Evolutionary conservation across 2,113 vertebrate species (phyloP).

Genomic region (Hippocampus zosterae): DNA sequence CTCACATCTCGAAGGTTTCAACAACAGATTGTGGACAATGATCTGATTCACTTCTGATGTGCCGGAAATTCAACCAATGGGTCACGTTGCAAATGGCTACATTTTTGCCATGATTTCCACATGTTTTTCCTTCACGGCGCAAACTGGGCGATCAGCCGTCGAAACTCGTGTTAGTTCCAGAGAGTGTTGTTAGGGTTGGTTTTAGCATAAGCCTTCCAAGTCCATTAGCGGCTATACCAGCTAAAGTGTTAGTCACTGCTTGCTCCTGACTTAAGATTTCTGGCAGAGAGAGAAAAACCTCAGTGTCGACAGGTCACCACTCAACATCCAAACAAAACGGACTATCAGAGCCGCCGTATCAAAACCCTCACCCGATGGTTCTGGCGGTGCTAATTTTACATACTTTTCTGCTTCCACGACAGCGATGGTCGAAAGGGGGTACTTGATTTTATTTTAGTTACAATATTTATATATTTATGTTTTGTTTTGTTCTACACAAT

Average conservation of each 20-base stretch:
- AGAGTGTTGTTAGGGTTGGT: neutral
- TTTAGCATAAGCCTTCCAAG: neutral
- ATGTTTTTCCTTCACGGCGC: too few species aligned
- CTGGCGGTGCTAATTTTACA: conserved; percentile 56
- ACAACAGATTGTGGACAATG: neutral
- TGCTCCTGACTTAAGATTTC: conserved; percentile 52
- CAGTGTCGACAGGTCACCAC: conserved; percentile 40
- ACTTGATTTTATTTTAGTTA: conserved; percentile 13
- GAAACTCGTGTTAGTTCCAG: too few species aligned
- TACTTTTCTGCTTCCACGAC: conserved; percentile 50
- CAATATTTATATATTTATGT: neutral
- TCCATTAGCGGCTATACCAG: neutral
- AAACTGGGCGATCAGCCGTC: too few species aligned
- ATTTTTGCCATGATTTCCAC: neutral
- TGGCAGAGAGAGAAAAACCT: conserved; percentile 40
- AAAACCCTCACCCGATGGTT: conserved; percentile 35
- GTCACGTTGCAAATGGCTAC: neutral
- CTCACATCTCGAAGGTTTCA: too few species aligned
- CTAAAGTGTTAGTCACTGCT: conserved; percentile 30
- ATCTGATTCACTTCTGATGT: neutral
- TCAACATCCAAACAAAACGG: conserved; percentile 39
- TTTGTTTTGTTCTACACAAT: neutral
- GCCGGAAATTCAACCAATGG: neutral
- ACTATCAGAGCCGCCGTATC: conserved; percentile 29
- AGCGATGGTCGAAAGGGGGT: conserved; percentile 4